Evolutionary conservation across 1,140 invertebrate genomes (phyloP), one percentile per base, ranked within the genome.

Genomic region (Neelides sp.): DNA sequence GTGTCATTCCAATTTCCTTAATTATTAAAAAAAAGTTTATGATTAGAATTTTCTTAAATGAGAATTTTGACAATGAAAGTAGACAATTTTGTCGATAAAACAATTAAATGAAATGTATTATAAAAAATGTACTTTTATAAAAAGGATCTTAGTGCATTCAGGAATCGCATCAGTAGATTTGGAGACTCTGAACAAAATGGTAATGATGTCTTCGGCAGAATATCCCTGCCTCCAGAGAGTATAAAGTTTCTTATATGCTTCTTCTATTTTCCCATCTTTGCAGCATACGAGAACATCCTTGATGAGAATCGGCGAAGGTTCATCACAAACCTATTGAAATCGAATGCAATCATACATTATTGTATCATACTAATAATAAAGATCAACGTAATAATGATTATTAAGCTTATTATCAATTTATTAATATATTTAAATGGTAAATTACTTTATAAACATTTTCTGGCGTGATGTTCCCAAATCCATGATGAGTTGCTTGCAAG

Each of bases 371-470:
- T 26, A 39, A 23, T 35, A 36, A 37, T 34, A 28, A 48, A 24
- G 13, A 39, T 13, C 13, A 48, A 34, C n/a, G 4, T 36, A 17
- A 36, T 48, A 22, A 8, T 24, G 4, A 35, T 4, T 13, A 36
- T 13, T 36, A 19, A 27, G 22, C 10, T 45, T 7, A 27, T 24
- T 17, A 47, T 42, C 3, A 26, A 17, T n/a, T n/a, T n/a, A n/a
- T n/a, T n/a, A n/a, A n/a, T n/a, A n/a, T n/a, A 49, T 8, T 5
- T 34, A 4, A 49, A 41, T 28, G 28, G 27, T 39, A 45, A 48
- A 48, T 61, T 64, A 76, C 76, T 75, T 98, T 98, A 64, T 98
- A 98, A n/a, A 99, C 95, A 78, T 97, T 94, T 63, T 90, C 83
- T 52, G 81, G 80, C 57, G 82, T 93, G 2, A 99, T 81, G 64